Evolutionary conservation across 1,140 invertebrate species (phyloP).

Genomic region (Cherax quadricarinatus): DNA sequence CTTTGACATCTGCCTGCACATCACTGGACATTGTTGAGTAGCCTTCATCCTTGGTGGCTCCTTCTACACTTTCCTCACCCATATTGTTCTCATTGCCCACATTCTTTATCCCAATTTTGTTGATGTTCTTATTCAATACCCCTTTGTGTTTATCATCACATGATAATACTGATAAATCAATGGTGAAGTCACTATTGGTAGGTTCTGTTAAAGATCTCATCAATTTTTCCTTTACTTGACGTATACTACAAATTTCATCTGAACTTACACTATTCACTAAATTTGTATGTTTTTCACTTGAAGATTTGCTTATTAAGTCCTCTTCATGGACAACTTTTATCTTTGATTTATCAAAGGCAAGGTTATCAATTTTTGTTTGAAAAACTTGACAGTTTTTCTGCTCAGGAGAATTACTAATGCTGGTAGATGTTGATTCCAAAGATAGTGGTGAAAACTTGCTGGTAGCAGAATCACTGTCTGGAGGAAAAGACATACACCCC

Average conservation of each 20-base stretch:
- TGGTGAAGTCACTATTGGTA: conserved; percentile 5
- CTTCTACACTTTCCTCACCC: conserved; percentile 49
- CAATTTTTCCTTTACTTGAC: conserved; percentile 51
- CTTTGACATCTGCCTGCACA: conserved; percentile 84
- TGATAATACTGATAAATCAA: conserved; percentile 57
- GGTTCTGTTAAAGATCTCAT: conserved; percentile 45
- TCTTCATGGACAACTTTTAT: conserved; percentile 51
- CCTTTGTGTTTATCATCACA: conserved; percentile 56
- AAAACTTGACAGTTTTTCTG: conserved; percentile 53
- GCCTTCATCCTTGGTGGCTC: conserved; percentile 84
- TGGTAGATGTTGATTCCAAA: conserved; percentile 36
- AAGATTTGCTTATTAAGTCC: conserved; percentile 8
- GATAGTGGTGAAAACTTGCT: conserved; percentile 54
- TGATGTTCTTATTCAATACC: conserved; percentile 49
- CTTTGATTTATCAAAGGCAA: conserved; percentile 51
- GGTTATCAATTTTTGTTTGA: conserved; percentile 60
- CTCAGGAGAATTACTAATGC: conserved; percentile 47
- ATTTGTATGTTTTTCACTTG: conserved; percentile 42
- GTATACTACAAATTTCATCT: conserved; percentile 54
- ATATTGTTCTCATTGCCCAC: neutral
- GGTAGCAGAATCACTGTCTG: conserved; percentile 21
- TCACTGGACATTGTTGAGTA: conserved; percentile 94
- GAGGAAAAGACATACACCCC: conserved; percentile 8
- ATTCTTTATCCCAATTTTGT: conserved; percentile 20
- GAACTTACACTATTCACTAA: conserved; percentile 47